Percentiles rank a stretch among this genome's conserved stretches.
Conservation (phyloP, 92 coral and sea anemone genomes). For the Montipora capitata region DNA sequence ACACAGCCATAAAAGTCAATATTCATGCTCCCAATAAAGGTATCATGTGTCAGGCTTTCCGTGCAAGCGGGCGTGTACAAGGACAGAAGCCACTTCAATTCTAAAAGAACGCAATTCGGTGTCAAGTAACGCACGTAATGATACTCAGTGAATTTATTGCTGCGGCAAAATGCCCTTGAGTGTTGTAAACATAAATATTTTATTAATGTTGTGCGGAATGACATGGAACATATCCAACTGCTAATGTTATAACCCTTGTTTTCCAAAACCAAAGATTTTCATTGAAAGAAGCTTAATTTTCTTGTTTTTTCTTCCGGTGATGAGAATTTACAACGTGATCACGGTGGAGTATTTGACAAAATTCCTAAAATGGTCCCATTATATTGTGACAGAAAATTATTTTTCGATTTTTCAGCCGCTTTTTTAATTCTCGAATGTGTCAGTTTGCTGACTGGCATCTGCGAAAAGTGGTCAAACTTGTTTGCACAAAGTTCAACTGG, state of each 20-base stretch:
- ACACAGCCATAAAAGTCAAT: slow-evolving; percentile 47
- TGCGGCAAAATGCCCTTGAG: slow-evolving; percentile 23
- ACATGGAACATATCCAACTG: slow-evolving; percentile 39
- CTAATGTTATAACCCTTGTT: not conserved
- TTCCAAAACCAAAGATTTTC: not conserved
- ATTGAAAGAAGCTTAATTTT: not conserved
- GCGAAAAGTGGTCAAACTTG: slow-evolving; percentile 4
- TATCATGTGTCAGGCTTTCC: slow-evolving; percentile 3
- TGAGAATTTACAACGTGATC: too few species aligned
- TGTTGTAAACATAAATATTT: slow-evolving; percentile 49
- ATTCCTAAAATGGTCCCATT: not conserved
- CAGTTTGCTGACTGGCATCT: slow-evolving; percentile 2
- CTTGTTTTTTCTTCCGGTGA: not conserved
- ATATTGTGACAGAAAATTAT: slow-evolving; percentile 5
- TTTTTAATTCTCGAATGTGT: not conserved
- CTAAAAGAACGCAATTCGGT: slow-evolving; percentile 1
- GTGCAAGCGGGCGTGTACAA: not conserved
- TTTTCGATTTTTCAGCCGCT: not conserved
- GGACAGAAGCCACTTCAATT: not conserved
- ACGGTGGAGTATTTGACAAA: not conserved
- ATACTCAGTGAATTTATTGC: not conserved
- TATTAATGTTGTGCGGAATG: not conserved
- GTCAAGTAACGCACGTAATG: slow-evolving; percentile 14
- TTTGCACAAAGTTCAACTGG: slow-evolving; percentile 34
- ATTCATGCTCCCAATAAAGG: not conserved